Conservation (phyloP, 2,888 invertebrate species). For the Ctenicera cuprea region DNA sequence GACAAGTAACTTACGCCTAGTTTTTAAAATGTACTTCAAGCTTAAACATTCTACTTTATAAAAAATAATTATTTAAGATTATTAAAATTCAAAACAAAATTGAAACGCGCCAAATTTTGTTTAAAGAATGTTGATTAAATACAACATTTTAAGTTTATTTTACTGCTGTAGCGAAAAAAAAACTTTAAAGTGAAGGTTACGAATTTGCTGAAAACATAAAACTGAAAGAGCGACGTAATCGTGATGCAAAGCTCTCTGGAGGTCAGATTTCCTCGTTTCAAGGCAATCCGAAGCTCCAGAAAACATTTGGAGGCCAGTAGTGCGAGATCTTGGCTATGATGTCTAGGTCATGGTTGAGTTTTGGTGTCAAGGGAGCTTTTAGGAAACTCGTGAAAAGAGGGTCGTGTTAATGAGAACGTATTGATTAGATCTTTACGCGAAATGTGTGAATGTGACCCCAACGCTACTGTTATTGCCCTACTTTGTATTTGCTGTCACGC, state of each 20-base stretch:
- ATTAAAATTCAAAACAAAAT: too few relatives aligned
- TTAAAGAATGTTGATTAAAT: too few relatives aligned
- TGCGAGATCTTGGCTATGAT: background rate
- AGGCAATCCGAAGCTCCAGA: conserved; percentile 1
- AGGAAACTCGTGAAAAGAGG: conserved; percentile 7
- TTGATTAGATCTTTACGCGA: conserved; percentile 45
- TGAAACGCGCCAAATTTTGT: too few relatives aligned
- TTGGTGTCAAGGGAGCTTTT: conserved; percentile 28
- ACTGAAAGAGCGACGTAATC: background rate
- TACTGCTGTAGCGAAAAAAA: background rate
- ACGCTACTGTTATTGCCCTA: conserved; percentile 28
- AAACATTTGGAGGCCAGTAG: conserved; percentile 13
- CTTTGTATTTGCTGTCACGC: conserved; percentile 31
- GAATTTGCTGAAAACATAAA: background rate
- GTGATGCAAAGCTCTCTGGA: background rate
- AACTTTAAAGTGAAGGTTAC: background rate
- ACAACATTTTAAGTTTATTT: too few relatives aligned
- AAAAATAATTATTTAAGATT: too few relatives aligned
- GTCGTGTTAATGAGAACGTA: conserved; percentile 40
- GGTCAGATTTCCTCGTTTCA: conserved; percentile 14
- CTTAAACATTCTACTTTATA: too few relatives aligned
- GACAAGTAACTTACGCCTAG: too few relatives aligned
- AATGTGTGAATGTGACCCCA: conserved; percentile 39
- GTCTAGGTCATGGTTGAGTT: conserved; percentile 44
- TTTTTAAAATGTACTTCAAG: too few relatives aligned